These are phyloP conservation scores for Amphibalanus amphitrite DNA, from an alignment of 1,140 invertebrate species.

Conservation along the genomic window DNA sequence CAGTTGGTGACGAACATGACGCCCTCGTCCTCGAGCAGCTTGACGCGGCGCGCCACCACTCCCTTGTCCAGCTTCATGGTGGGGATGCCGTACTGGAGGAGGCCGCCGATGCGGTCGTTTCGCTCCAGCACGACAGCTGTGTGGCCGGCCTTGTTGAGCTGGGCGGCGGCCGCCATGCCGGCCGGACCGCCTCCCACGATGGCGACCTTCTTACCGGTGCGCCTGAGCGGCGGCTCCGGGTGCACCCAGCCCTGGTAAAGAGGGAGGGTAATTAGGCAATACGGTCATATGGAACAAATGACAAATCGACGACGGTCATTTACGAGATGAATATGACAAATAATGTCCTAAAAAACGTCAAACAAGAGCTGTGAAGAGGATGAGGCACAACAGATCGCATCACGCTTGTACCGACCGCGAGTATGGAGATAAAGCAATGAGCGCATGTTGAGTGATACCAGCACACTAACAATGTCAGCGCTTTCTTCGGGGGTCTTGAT, in stretches of 20 bases:
- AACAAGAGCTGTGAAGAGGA: too few species aligned
- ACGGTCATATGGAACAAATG: too few species aligned
- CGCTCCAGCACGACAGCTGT: constrained; percentile 87
- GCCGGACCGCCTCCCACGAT: constrained; percentile 92
- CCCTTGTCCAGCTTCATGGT: constrained; percentile 93
- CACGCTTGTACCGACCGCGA: too few species aligned
- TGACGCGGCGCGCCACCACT: constrained; percentile 74
- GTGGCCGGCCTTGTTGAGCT: constrained; percentile 88
- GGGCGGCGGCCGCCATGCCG: constrained; percentile 89
- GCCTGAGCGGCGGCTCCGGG: constrained; percentile 47
- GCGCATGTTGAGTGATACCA: too few species aligned
- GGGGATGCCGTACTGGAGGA: constrained; percentile 94
- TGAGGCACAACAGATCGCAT: too few species aligned
- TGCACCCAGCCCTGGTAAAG: constrained; percentile 91
- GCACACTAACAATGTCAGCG: too few species aligned
- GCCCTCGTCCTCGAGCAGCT: constrained; percentile 75
- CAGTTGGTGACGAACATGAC: constrained; percentile 75
- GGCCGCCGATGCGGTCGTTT: constrained; percentile 84
- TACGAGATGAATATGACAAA: too few species aligned
- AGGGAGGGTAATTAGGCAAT: too few species aligned
- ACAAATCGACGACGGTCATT: too few species aligned
- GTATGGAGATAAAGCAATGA: too few species aligned
- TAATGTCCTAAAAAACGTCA: too few species aligned
- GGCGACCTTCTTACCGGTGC: constrained; percentile 73
- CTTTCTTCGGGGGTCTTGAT: too few species aligned